phyloP scores from a whole-genome alignment of 2,113 vertebrate species.

The Vulpes vulpes region DNA sequence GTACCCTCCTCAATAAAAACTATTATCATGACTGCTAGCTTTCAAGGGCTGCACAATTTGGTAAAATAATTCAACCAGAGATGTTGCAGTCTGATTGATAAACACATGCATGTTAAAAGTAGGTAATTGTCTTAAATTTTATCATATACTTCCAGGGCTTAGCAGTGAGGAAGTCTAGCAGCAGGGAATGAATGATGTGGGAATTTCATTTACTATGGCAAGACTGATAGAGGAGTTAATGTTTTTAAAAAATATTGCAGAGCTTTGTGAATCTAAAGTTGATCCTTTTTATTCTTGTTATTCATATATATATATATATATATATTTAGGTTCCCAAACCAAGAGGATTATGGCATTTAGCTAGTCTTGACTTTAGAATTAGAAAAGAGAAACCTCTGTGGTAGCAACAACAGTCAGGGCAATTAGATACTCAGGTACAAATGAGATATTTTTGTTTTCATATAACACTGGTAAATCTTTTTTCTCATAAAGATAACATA shows the following conservation, averaged over 20 bases:
- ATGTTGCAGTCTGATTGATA: background rate
- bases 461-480: background rate
- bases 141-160: background rate
- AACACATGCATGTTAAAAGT: background rate
- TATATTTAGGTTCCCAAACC: background rate
- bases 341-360: background rate
- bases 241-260: background rate
- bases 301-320: background rate
- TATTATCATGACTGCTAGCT: background rate
- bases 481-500: constrained; percentile 19
- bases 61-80: background rate
- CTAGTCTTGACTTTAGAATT: background rate
- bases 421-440: background rate
- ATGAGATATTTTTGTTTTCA: constrained; percentile 22
- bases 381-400: background rate
- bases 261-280: background rate
- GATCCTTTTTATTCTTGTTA: background rate
- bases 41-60: background rate
- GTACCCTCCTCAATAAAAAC: background rate
- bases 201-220: background rate
- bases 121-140: background rate
- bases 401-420: background rate
- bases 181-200: background rate
- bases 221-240: background rate
- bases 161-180: background rate